Evolutionary conservation across 2,797 vertebrate species (phyloP).

Genomic region (Tapera naevia): DNA sequence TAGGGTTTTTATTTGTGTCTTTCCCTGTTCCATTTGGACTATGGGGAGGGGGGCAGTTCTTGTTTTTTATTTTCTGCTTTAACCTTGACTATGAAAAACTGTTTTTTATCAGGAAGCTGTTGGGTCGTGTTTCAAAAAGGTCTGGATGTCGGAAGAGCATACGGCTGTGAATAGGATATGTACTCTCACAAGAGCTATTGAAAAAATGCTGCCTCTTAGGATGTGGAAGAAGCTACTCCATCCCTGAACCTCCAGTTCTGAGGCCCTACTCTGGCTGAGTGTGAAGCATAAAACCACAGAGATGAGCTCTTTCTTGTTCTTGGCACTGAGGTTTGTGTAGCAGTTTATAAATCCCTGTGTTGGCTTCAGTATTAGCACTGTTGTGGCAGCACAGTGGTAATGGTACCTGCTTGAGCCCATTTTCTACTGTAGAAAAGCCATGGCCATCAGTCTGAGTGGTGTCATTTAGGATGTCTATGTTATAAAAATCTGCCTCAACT

Average conservation of each 20-base stretch:
- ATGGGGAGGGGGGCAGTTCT: not conserved
- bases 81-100: constrained; percentile 13
- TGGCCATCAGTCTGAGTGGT: not conserved
- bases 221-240: not conserved
- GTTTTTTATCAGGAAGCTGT: not conserved
- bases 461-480: not conserved
- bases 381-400: not conserved
- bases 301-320: not conserved
- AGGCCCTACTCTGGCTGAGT: not conserved
- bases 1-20: constrained; percentile 7
- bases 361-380: not conserved
- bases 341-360: not conserved
- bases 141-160: not conserved
- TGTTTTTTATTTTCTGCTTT: constrained; percentile 7
- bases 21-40: not conserved
- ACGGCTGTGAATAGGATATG: not conserved
- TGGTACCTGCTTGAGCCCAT: not conserved
- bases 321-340: not conserved
- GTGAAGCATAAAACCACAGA: not conserved
- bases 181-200: not conserved
- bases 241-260: not conserved
- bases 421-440: not conserved
- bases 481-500: not conserved
- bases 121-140: not conserved
- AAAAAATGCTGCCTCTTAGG: not conserved